Base-by-base conservation (phyloP, 2,113 vertebrate species). In the Triplophysa siluroides region DNA sequence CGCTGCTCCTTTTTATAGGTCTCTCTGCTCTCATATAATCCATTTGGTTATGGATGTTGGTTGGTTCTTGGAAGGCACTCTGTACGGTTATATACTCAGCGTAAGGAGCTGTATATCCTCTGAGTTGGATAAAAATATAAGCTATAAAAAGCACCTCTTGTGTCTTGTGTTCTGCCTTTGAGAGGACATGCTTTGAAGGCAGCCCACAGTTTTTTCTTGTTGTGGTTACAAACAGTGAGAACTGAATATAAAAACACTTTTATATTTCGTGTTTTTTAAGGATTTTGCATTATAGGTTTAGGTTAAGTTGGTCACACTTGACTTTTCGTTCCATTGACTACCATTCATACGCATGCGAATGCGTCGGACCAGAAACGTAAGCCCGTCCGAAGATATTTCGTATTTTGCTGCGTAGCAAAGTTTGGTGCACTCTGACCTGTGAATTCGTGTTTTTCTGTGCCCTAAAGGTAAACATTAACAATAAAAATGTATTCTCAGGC, bases 61-160 rank as follows among this genome's bases (percentile, higher is more conserved):
- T n/a, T 3, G 24, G 54, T 71, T 71, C 50, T 33, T 56, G 12
- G 11, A 71, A n/a, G 69, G 52, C 69, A 19, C 38, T 26, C 33
- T 26, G n/a, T 38, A 56, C 52, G 8, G 19, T 73, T 56, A 41
- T 73, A 41, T 58, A 33, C 11, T 56, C 67, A 21, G 21, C 66
- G 14, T 60, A 16, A 21, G 65, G 18, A 70, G 14, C n/a, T 26
- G n/a, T 19, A 54, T n/a, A 54, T 58, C 26, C 50, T 38, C 26
- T 13, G 29, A 41, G 29, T 41, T n/a, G 70, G 38, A 60, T 41
- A 60, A 58, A 58, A 73, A 73, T 33, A 71, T 13, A 56, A 52
- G n/a, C 52, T 43, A 41, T 60, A 60, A 73, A 72, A 58, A 72
- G 29, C 50, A 1, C 52, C 52, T 38, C 26, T 58, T 72, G 52